Conservation (phyloP, 2,888 invertebrate genomes). For the Allophyes oxyacanthae region DNA sequence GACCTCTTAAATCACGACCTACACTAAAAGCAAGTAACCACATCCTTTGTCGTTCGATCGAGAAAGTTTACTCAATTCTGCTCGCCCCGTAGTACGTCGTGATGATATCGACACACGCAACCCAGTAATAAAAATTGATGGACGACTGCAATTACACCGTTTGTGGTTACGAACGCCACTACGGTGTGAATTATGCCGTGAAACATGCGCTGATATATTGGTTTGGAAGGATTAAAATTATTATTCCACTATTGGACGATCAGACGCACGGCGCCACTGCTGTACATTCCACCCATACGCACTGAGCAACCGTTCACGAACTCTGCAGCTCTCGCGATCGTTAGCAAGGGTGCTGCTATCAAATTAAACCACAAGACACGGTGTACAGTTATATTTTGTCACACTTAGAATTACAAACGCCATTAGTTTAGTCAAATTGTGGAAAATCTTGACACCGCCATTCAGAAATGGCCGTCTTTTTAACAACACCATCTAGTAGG, state of each 20-base stretch:
- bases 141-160: constrained; percentile 65
- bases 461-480: no score
- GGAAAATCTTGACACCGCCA: no score
- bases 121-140: constrained; percentile 76
- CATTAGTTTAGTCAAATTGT: no score
- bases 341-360: no score
- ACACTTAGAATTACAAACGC: no score
- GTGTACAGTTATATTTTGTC: no score
- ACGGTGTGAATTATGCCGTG: constrained; percentile 58
- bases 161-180: constrained; percentile 51
- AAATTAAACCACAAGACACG: no score
- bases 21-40: background rate
- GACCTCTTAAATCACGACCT: background rate
- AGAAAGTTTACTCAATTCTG: constrained; percentile 33
- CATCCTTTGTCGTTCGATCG: background rate
- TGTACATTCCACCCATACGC: no score
- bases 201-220: constrained; percentile 46
- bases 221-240: constrained; percentile 17
- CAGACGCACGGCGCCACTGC: no score
- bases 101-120: constrained; percentile 68
- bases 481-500: no score
- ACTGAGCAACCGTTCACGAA: no score
- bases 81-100: constrained; percentile 14
- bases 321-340: no score
- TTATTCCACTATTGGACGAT: background rate